Evolutionary conservation across 2,797 vertebrate species (phyloP).

Genomic region (Enteromius anoplus): DNA sequence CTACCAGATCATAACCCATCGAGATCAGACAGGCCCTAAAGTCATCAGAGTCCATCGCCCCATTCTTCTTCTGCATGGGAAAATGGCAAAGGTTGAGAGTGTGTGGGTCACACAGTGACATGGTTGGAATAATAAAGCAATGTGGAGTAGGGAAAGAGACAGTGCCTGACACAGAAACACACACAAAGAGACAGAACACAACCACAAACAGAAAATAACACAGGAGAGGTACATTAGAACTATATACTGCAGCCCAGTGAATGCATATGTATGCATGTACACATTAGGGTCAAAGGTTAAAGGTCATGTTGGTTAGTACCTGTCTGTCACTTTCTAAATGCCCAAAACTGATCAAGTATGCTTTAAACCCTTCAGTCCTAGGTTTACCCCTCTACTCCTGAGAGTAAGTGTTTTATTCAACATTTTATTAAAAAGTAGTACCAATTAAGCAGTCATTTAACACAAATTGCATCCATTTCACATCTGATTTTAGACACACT

Average conservation of each 20-base stretch:
- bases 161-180: slow-evolving; percentile 42
- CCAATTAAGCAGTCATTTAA: neutral
- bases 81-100: slow-evolving; percentile 5
- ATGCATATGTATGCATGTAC: neutral
- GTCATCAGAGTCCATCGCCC: slow-evolving; percentile 97
- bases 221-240: slow-evolving; percentile 21
- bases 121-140: slow-evolving; percentile 7
- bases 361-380: slow-evolving; percentile 69
- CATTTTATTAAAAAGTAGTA: neutral
- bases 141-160: slow-evolving; percentile 12
- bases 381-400: slow-evolving; percentile 68
- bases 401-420: neutral
- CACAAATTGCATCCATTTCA: neutral
- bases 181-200: slow-evolving; percentile 18
- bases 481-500: neutral
- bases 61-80: slow-evolving; percentile 87
- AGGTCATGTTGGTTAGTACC: slow-evolving; percentile 60
- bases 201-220: neutral
- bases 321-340: slow-evolving; percentile 68
- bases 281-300: neutral
- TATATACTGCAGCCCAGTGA: neutral
- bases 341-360: slow-evolving; percentile 73
- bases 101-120: neutral
- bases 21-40: slow-evolving; percentile 93
- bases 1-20: slow-evolving; percentile 84